Evolutionary conservation across 2,888 invertebrate species (phyloP).

Genomic region (Sesia apiformis): DNA sequence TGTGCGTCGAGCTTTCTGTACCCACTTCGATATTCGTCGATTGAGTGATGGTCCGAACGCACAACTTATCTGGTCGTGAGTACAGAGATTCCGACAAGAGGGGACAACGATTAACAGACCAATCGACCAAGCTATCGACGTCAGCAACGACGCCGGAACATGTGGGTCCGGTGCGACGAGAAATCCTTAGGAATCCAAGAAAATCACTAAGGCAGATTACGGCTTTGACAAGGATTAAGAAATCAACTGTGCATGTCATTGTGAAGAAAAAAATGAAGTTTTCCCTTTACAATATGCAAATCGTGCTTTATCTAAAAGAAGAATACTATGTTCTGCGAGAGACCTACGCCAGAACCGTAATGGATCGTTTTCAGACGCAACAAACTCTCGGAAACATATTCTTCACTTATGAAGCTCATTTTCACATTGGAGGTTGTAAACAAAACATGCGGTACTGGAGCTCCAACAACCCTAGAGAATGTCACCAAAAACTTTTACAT

Average conservation of each 20-base stretch:
- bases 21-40: background rate
- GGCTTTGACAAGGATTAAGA: background rate
- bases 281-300: background rate
- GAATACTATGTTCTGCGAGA: background rate
- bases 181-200: background rate
- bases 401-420: no score
- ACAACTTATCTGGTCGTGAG: background rate
- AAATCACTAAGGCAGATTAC: background rate
- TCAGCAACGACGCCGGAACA: background rate
- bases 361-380: conserved; percentile 4
- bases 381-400: conserved; percentile 2
- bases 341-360: background rate
- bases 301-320: background rate
- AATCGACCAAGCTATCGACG: background rate
- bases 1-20: background rate
- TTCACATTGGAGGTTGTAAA: background rate
- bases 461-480: conserved; percentile 5
- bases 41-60: background rate
- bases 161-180: background rate
- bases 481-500: conserved; percentile 7
- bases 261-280: background rate
- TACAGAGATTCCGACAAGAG: background rate
- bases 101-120: background rate
- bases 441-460: conserved; percentile 9
- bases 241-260: background rate